A percentile compares a stretch with the other conserved stretches of the same genome.
Evolutionary conservation across 2,888 invertebrate genomes (phyloP).

Genomic region (Ypsolopha sequella): DNA sequence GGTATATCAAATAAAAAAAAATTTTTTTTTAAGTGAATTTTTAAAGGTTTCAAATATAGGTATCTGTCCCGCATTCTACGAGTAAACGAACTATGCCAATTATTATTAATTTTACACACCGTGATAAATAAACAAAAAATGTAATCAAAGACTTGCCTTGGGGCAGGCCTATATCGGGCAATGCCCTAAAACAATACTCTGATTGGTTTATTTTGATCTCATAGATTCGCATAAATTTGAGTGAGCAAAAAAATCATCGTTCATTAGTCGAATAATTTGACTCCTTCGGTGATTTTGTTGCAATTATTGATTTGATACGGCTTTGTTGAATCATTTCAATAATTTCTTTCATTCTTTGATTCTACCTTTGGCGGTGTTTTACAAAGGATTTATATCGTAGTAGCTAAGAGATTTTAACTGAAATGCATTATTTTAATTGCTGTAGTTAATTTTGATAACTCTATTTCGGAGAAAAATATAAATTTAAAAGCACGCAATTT

Average conservation of each 20-base stretch:
- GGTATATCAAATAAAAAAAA: too few species aligned
- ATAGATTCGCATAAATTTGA: background rate
- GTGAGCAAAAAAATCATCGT: background rate
- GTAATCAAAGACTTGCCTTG: conserved; percentile 2
- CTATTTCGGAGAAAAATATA: background rate
- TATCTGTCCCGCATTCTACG: too few species aligned
- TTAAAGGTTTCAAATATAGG: too few species aligned
- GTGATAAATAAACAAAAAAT: background rate
- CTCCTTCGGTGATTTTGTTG: conserved; percentile 47
- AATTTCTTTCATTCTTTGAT: conserved; percentile 8
- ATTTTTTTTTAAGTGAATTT: too few species aligned
- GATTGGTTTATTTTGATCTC: too few species aligned
- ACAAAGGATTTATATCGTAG: background rate
- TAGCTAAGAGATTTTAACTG: background rate
- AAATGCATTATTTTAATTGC: background rate
- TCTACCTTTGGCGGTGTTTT: background rate
- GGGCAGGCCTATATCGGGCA: too few species aligned
- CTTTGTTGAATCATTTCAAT: conserved; percentile 46
- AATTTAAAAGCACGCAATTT: background rate
- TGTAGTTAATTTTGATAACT: background rate
- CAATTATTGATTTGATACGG: conserved; percentile 56
- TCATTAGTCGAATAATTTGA: background rate
- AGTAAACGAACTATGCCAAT: too few species aligned
- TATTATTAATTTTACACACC: too few species aligned
- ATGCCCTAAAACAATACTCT: too few species aligned